phyloP scores from a whole-genome alignment of 2,888 invertebrate genomes.

The Cryptus armator region DNA sequence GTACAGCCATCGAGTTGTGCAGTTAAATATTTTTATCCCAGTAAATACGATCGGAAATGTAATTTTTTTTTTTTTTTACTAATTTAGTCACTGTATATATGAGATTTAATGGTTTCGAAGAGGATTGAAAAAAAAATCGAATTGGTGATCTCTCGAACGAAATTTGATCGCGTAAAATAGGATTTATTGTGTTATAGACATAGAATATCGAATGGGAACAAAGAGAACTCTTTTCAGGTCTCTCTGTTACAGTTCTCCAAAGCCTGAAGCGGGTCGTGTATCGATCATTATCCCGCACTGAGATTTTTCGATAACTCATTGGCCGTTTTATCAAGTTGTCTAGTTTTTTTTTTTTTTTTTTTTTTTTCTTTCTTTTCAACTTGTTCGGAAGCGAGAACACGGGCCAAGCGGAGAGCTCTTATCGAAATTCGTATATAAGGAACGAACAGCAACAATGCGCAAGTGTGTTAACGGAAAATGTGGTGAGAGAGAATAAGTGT shows the following conservation, averaged over 20 bases:
- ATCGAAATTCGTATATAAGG: constrained; percentile 41
- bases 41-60: too few relatives aligned
- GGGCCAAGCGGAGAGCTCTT: constrained; percentile 5
- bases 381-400: constrained; percentile 6
- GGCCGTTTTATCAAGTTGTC: neutral
- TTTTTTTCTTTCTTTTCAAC: neutral
- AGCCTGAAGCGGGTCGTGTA: neutral
- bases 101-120: too few relatives aligned
- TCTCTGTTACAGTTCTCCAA: neutral
- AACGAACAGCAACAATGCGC: constrained; percentile 15
- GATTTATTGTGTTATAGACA: neutral
- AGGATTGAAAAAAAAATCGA: neutral
- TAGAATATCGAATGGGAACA: neutral
- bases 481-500: constrained; percentile 21
- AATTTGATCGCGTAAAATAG: neutral
- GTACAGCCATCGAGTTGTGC: too few relatives aligned
- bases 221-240: neutral
- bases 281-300: neutral
- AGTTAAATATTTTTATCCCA: too few relatives aligned
- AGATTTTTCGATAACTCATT: constrained; percentile 21
- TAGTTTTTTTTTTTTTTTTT: constrained; percentile 8
- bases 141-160: neutral
- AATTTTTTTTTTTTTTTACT: too few relatives aligned
- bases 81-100: too few relatives aligned
- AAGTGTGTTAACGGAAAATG: constrained; percentile 19